Base-by-base conservation (phyloP, 2,113 vertebrate species). In the Cynoglossus semilaevis region DNA sequence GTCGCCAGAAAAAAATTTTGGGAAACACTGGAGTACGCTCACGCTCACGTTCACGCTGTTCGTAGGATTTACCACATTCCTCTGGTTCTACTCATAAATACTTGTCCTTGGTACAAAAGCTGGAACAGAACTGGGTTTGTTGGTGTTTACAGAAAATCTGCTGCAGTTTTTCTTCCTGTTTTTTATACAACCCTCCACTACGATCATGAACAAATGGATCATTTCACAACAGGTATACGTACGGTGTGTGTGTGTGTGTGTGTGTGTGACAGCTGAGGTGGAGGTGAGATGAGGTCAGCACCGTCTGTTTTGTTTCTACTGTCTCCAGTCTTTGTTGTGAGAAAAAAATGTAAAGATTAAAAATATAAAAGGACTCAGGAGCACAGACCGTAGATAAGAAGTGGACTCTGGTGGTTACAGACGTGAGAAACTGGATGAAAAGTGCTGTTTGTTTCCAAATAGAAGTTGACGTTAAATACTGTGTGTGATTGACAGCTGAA, bases 91-190 rank as follows among this genome's bases (percentile, higher is more conserved):
- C 4, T 2, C 11, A 47, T 18, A 47, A 4, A 47, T 11, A 47
- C 3, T 67, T 57, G 15, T 62, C 81, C 63, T 79, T 63, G 52
- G 3, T 57, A 48, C 55, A 74, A n/a, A 50, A 80, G 61, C 40
- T 72, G 53, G 64, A 72, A 72, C 51, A 64, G 63, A 61, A 60
- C 35, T 56, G 48, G 76, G 42, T 67, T 77, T 58, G 58, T 84
- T 29, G 22, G 73, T 77, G 75, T 86, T 86, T 85, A 81, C 77
- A 76, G 73, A 72, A 76, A 50, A 59, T 60, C 58, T 76, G 77
- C 75, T 29, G 22, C 3, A 29, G 22, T 4, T 29, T 29, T 29
- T 29, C 22, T 29, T 29, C 22, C 6, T 74, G 57, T 72, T 77
- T 69, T 71, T 55, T 74, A 65, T 63, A 72, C 57, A 79, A 58